Base-by-base conservation (phyloP, 2,888 invertebrate species). In the Diabrotica balteata region DNA sequence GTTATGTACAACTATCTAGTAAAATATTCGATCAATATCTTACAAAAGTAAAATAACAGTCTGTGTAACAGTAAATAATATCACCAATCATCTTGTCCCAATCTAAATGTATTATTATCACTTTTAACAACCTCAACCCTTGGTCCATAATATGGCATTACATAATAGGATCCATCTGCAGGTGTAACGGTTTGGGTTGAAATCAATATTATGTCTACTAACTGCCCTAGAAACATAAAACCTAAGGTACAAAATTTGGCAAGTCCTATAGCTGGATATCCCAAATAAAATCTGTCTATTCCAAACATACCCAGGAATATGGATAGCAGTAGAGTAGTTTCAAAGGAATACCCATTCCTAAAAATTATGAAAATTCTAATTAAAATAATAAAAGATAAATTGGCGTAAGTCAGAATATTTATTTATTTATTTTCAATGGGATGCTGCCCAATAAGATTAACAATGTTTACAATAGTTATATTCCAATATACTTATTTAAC, bases 271-370 rank as follows among this genome's bases (percentile, higher is more conserved):
- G 96, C 98, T 62, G 96, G 97, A 83, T 98, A 98, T 44, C 99
- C 99, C n/a, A 99, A 87, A 81, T 99, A 99, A 85, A 99, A 98
- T 69, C 99, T 87, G 83, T 99, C 99, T 42, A 95, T 88, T 17
- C 99, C 99, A 86, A 99, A 96, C 95, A 98, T 97, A 44, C 99
- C 99, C 66, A 98, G 87, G 82, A 99, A 99, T 59, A 99, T 93
- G 0, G 98, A 98, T 6, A 99, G 86, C 47, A 98, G 85, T 54
- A 99, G 85, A 0, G 98, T 93, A 63, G 95, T 94, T 82, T 97
- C 96, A 81, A 96, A 91, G 4, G 93, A 93, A 81, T 97, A 96
- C 22, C 97, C 97, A 88, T 97, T 98, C 66, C 96, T 97, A 85
- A 50, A 86, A 78, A 11, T 0, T n/a, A 57, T 59, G 45, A 63